A percentile compares a stretch with the other conserved stretches of the same genome.
These are phyloP conservation scores for Tanytarsus gracilentus DNA, from an alignment of 2,888 invertebrate species.

Conservation along the genomic window DNA sequence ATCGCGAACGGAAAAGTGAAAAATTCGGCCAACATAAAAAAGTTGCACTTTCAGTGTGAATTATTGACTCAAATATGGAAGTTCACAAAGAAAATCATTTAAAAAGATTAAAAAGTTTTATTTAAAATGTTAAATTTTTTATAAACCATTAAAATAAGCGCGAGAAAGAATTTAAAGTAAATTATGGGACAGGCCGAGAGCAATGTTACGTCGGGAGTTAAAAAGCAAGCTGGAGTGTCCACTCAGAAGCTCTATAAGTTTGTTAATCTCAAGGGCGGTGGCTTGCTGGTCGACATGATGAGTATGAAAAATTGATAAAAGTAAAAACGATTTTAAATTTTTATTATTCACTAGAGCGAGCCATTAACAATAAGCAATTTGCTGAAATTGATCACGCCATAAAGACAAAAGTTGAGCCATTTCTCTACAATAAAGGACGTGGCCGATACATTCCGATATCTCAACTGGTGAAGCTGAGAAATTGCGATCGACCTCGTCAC, in stretches of 20 bases:
- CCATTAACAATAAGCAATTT: constrained; percentile 79
- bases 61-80: too few species aligned
- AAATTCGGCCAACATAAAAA: constrained; percentile 1
- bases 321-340: too few species aligned
- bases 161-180: background rate
- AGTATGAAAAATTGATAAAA: too few species aligned
- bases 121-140: too few species aligned
- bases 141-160: too few species aligned
- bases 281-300: constrained; percentile 87
- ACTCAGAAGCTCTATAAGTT: constrained; percentile 78
- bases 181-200: constrained; percentile 75
- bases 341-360: too few species aligned
- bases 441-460: constrained; percentile 86
- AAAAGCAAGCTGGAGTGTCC: constrained; percentile 85
- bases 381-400: constrained; percentile 89
- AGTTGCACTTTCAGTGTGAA: background rate
- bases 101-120: too few species aligned
- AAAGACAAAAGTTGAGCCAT: constrained; percentile 82
- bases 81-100: too few species aligned
- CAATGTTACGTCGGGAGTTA: constrained; percentile 88
- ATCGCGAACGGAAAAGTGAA: background rate
- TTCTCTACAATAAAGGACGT: constrained; percentile 86
- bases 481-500: constrained; percentile 72
- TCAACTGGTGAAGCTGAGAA: constrained; percentile 76
- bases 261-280: constrained; percentile 87